Evolutionary conservation across 2,797 vertebrate species (phyloP).

Genomic region (Helostoma temminkii): DNA sequence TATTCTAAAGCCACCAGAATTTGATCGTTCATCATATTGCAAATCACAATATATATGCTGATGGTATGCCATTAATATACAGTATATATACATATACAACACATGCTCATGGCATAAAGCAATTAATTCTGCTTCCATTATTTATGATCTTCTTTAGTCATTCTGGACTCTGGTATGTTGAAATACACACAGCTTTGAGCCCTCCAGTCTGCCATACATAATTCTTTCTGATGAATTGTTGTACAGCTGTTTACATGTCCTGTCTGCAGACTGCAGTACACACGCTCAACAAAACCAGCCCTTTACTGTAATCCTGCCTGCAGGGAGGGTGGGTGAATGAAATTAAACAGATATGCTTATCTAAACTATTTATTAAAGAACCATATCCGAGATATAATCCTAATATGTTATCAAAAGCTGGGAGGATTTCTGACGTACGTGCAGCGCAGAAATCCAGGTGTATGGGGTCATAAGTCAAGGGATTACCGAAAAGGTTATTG

Average conservation of each 20-base stretch:
- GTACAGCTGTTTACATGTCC: slow-evolving; percentile 83
- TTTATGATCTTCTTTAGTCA: slow-evolving; percentile 58
- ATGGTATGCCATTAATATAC: slow-evolving; percentile 52
- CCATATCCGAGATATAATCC: slow-evolving; percentile 90
- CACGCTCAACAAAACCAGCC: slow-evolving; percentile 81
- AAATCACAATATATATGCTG: slow-evolving; percentile 20
- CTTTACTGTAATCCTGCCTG: slow-evolving; percentile 89
- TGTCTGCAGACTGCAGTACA: slow-evolving; percentile 67
- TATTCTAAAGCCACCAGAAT: not conserved
- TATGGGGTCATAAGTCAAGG: slow-evolving; percentile 88
- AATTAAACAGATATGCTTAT: slow-evolving; percentile 89
- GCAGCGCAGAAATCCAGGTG: slow-evolving; percentile 87
- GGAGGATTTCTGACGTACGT: slow-evolving; percentile 79
- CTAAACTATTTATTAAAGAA: slow-evolving; percentile 89
- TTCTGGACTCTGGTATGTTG: slow-evolving; percentile 52
- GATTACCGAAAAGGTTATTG: slow-evolving; percentile 89
- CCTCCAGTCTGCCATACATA: slow-evolving; percentile 57
- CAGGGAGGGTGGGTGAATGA: slow-evolving; percentile 70
- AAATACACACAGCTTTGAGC: slow-evolving; percentile 62
- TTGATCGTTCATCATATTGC: slow-evolving; percentile 21
- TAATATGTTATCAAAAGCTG: slow-evolving; percentile 85
- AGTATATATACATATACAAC: too few species aligned
- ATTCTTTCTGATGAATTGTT: slow-evolving; percentile 74
- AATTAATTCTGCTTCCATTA: slow-evolving; percentile 70
- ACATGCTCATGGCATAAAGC: slow-evolving; percentile 73